Conservation (phyloP, 2,888 invertebrate species). For the Drosophila anceps region DNA sequence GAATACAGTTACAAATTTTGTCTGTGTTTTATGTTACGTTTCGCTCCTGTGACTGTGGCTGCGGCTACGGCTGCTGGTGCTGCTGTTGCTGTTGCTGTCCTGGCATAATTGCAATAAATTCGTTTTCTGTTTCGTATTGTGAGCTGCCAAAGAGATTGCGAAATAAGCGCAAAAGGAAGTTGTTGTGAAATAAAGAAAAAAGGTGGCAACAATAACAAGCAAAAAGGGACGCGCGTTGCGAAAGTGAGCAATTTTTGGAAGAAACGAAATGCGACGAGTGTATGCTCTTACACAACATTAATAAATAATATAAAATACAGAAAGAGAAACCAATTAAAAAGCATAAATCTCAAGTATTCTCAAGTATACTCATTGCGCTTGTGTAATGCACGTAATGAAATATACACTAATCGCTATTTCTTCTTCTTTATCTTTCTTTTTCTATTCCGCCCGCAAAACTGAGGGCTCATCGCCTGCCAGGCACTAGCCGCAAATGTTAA, state of each 20-base stretch:
- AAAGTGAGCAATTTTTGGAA: neutral
- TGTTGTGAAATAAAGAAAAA: slow-evolving; percentile 31
- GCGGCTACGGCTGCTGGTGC: slow-evolving; percentile 16
- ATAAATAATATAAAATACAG: neutral
- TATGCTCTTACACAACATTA: slow-evolving; percentile 23
- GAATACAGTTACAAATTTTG: slow-evolving; percentile 19
- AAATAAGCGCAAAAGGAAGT: slow-evolving; percentile 59
- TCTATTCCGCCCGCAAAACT: neutral
- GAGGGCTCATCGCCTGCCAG: slow-evolving; percentile 18
- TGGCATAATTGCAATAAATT: slow-evolving; percentile 71
- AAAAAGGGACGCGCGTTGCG: slow-evolving; percentile 27
- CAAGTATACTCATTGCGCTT: neutral
- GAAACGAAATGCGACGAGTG: neutral
- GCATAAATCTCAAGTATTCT: neutral
- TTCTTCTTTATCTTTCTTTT: neutral
- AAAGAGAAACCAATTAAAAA: neutral
- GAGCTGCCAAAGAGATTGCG: slow-evolving; percentile 40
- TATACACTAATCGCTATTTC: neutral
- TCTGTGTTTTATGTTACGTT: slow-evolving; percentile 26
- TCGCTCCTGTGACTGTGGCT: slow-evolving; percentile 25
- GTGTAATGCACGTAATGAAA: neutral
- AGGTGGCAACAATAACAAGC: slow-evolving; percentile 27
- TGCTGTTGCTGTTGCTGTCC: slow-evolving; percentile 38
- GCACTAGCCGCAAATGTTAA: slow-evolving; percentile 38
- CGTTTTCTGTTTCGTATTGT: slow-evolving; percentile 43